phyloP scores from a whole-genome alignment of 1,140 invertebrate species.

The Ganaspis sp. region DNA sequence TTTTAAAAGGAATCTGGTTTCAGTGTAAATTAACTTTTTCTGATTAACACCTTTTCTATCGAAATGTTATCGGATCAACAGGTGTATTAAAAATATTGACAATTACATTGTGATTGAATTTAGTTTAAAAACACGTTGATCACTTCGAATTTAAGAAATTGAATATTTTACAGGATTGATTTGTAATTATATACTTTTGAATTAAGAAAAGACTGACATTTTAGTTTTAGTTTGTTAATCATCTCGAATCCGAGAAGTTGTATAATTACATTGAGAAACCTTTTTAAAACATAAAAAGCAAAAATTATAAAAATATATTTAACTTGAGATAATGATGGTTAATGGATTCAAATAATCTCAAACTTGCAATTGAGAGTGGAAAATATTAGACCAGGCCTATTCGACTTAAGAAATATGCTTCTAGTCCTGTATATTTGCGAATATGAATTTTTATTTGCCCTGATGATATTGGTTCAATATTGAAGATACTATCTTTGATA shows the following conservation, averaged over 20 bases:
- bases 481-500: not conserved
- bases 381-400: not conserved
- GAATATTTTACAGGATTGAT: not conserved
- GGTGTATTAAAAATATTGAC: too few species aligned
- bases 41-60: too few species aligned
- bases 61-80: too few species aligned
- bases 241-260: not conserved
- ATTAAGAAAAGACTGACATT: constrained; percentile 18
- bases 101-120: too few species aligned
- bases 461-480: too few species aligned
- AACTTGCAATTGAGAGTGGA: not conserved
- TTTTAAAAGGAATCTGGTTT: too few species aligned
- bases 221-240: not conserved
- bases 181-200: not conserved
- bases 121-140: not conserved
- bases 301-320: not conserved
- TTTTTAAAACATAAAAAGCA: not conserved
- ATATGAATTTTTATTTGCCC: not conserved
- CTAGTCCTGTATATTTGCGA: constrained; percentile 7
- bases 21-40: too few species aligned
- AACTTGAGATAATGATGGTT: not conserved
- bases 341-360: not conserved
- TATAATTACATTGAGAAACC: not conserved
- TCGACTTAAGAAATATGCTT: not conserved
- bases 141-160: not conserved